Conservation (phyloP, 2,113 vertebrate species). For the Nerophis ophidion region DNA sequence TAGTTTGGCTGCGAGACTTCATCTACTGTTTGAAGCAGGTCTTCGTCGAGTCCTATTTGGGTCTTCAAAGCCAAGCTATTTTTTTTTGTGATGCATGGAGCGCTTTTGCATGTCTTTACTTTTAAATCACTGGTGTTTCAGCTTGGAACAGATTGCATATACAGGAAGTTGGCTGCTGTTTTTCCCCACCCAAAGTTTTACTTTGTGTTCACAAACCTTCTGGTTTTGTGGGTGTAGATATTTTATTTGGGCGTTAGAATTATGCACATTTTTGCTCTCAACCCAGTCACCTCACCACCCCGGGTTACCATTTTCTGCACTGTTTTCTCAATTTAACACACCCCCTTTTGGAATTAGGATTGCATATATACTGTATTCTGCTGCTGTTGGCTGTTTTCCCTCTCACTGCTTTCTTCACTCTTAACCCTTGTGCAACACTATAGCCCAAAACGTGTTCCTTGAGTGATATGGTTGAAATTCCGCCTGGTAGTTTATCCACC, state of each 20-base stretch:
- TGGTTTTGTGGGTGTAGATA: conserved; percentile 28
- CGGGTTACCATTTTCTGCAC: conserved; percentile 18
- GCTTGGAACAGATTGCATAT: conserved; percentile 62
- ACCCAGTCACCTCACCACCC: conserved; percentile 18
- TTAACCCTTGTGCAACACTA: too few species aligned
- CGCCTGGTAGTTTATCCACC: too few species aligned
- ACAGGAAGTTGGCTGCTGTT: conserved; percentile 68
- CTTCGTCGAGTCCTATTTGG: background rate
- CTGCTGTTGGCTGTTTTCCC: conserved; percentile 14
- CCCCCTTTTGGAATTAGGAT: background rate
- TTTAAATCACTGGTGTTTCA: conserved; percentile 37
- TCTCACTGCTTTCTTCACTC: conserved; percentile 17
- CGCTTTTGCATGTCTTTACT: conserved; percentile 61
- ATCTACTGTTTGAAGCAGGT: background rate
- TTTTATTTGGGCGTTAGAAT: background rate
- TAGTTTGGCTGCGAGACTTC: conserved; percentile 33
- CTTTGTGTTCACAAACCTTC: conserved; percentile 13
- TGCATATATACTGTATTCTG: background rate
- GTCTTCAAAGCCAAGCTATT: conserved; percentile 35
- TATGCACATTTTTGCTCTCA: conserved; percentile 40
- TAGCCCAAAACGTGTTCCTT: too few species aligned
- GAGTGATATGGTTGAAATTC: too few species aligned
- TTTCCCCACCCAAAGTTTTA: conserved; percentile 8
- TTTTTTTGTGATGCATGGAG: conserved; percentile 46
- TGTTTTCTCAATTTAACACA: background rate